Base-by-base conservation (phyloP, 2,888 invertebrate species). In the Eucera pruinosa region DNA sequence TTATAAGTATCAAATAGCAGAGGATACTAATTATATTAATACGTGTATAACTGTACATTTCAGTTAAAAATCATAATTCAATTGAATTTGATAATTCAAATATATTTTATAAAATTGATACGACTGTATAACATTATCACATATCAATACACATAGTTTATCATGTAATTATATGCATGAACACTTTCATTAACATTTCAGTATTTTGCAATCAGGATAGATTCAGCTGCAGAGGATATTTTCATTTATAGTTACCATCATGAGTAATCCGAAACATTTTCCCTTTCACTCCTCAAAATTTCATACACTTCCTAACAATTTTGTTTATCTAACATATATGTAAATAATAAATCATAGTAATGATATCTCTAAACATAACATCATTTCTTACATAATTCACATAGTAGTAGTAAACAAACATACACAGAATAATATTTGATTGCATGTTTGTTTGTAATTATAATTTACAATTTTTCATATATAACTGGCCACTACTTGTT, bases 161-260 rank as follows among this genome's bases (percentile, higher is more conserved):
- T 47, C 75, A 62, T 45, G 62, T 69, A 66, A 47, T 55, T 72
- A 75, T 69, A 52, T 73, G 78, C 70, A 80, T 80, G 83, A 85
- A 84, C 85, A 84, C 80, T 73, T 82, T 83, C 27, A 27, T 61
- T 58, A 75, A 75, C 65, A 13, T 71, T 75, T 67, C 36, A 45
- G 50, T 65, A 71, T 45, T 45, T 68, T 72, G 25, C 36, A 27
- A 36, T 68, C 65, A 61, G 72, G 64, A 65, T 66, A 82, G 57
- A 71, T 57, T 41, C 73, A 64, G 47, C 18, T 20, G 54, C 9
- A 36, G 0, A 60, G 20, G 47, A 55, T 68, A 58, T 47, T 60
- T 36, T 52, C 45, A 52, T 54, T 54, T 43, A 25, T 13, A 62
- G 18, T 47, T 69, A 50, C 47, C 23, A 45, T 50, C 18, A 18